Percentiles rank a stretch among this genome's conserved stretches.
These are phyloP conservation scores for Agrochola lychnidis DNA, from an alignment of 2,888 invertebrate genomes.

Conservation along the genomic window DNA sequence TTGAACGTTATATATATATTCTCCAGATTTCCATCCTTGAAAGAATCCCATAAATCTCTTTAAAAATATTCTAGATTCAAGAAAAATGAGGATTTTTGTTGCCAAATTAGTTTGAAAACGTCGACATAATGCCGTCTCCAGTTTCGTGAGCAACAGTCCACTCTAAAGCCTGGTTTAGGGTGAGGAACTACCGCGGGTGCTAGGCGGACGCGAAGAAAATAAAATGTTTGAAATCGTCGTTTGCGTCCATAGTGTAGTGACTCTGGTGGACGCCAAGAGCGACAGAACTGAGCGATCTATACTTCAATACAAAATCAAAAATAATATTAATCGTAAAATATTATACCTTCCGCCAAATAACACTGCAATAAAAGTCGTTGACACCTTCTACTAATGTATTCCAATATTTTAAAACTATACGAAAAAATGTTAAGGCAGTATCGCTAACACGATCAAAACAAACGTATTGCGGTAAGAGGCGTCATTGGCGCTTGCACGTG, in stretches of 20 bases:
- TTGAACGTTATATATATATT: not conserved
- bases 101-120: constrained; percentile 47
- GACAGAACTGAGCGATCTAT: not conserved
- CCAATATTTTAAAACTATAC: too few species aligned
- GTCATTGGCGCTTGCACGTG: too few species aligned
- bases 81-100: constrained; percentile 13
- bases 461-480: too few species aligned
- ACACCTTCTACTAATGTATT: too few species aligned
- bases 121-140: constrained; percentile 19
- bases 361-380: too few species aligned
- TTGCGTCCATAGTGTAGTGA: not conserved
- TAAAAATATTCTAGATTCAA: constrained; percentile 1
- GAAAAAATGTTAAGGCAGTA: too few species aligned
- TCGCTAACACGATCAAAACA: too few species aligned
- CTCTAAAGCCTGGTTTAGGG: not conserved
- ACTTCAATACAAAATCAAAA: not conserved
- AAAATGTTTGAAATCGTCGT: not conserved
- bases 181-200: not conserved
- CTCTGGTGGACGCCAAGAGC: not conserved
- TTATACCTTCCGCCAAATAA: too few species aligned
- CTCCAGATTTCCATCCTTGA: not conserved
- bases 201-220: not conserved
- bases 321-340: too few species aligned
- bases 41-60: constrained; percentile 8
- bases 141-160: constrained; percentile 51